phyloP scores from a whole-genome alignment of 2,888 invertebrate genomes.

The Synanthedon andrenaeformis region DNA sequence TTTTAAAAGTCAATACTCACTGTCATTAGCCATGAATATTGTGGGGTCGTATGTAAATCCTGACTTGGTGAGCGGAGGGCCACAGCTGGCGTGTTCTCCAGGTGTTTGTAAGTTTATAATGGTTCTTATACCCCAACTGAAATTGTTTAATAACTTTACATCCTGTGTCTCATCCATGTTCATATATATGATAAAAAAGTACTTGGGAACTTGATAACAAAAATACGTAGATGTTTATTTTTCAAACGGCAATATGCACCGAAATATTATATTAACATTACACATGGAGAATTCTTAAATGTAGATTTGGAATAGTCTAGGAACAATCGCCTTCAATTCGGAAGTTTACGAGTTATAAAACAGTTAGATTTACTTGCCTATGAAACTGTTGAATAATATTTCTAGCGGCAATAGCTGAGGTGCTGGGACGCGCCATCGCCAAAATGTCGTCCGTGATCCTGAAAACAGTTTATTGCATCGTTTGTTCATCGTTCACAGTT shows the following conservation, averaged over 20 bases:
- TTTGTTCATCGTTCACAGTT: conserved; percentile 1
- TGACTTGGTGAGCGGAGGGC: conserved; percentile 77
- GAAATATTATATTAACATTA: not conserved
- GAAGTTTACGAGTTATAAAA: not conserved
- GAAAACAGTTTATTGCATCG: conserved; percentile 12
- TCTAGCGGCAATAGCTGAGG: conserved; percentile 77
- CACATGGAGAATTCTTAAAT: no score
- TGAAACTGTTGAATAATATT: conserved; percentile 85
- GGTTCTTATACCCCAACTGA: conserved; percentile 81
- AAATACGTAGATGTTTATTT: no score
- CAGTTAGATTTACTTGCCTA: conserved; percentile 45
- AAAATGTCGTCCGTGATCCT: conserved; percentile 91
- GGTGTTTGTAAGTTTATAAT: conserved; percentile 88
- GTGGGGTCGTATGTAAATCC: conserved; percentile 90
- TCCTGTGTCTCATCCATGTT: not conserved
- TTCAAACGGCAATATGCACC: no score
- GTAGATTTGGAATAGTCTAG: no score
- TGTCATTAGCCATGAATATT: conserved; percentile 85
- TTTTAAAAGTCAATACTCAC: conserved; percentile 65
- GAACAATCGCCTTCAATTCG: no score
- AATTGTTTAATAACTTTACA: conserved; percentile 8
- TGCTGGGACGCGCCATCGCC: conserved; percentile 90
- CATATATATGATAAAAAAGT: no score
- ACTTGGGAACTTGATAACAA: no score
- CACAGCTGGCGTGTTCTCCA: conserved; percentile 90